These are phyloP conservation scores for Argyresthia albistria DNA, from an alignment of 2,888 invertebrate genomes.

Conservation along the genomic window DNA sequence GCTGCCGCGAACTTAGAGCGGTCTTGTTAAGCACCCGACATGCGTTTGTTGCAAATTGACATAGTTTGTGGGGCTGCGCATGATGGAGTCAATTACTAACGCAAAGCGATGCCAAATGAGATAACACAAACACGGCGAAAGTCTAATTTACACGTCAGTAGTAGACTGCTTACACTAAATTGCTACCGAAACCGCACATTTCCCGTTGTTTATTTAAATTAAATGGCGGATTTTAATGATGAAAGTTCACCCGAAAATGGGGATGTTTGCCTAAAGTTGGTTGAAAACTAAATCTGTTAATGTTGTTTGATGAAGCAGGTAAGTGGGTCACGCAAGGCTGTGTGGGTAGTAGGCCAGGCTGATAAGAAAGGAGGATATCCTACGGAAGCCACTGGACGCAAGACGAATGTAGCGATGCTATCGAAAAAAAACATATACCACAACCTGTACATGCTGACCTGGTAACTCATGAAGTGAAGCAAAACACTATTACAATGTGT, in stretches of 20 bases:
- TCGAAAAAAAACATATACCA: constrained; percentile 28
- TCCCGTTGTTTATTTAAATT: neutral
- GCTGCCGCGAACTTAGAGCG: constrained; percentile 17
- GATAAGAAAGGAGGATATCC: constrained; percentile 52
- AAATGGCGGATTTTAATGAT: constrained; percentile 2
- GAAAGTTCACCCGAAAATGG: constrained; percentile 32
- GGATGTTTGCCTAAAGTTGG: constrained; percentile 3
- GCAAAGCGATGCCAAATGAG: neutral
- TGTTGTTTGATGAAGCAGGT: constrained; percentile 17
- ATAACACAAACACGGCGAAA: neutral
- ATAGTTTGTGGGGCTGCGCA: neutral
- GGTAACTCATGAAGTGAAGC: constrained; percentile 11
- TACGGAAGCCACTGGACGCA: constrained; percentile 38
- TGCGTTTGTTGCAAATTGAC: constrained; percentile 4
- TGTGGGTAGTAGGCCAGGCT: constrained; percentile 12
- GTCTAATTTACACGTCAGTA: neutral
- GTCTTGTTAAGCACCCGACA: constrained; percentile 5
- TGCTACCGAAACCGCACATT: constrained; percentile 8
- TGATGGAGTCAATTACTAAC: neutral
- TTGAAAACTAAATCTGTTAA: constrained; percentile 36
- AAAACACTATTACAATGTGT: no score
- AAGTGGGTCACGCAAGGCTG: constrained; percentile 41
- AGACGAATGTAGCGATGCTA: constrained; percentile 33
- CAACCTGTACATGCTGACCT: constrained; percentile 23
- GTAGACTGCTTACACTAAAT: constrained; percentile 35